A percentile compares a stretch with the other conserved stretches of the same genome.
Evolutionary conservation across 2,113 vertebrate species (phyloP).

Genomic region (Holacanthus passer): DNA sequence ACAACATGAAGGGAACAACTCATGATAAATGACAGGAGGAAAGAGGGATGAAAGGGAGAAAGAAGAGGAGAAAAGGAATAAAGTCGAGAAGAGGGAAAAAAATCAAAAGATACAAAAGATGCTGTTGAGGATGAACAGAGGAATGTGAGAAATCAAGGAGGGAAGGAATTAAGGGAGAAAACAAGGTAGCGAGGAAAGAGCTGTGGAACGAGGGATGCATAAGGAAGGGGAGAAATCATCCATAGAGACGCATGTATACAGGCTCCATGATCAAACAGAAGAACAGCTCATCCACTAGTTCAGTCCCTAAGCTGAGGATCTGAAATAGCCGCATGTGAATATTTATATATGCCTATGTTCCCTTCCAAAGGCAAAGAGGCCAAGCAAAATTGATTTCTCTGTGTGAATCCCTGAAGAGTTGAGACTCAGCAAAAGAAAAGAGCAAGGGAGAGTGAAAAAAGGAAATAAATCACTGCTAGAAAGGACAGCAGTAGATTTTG

Average conservation of each 20-base stretch:
- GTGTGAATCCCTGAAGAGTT: slow-evolving; percentile 72
- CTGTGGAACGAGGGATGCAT: slow-evolving; percentile 15
- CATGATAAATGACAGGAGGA: slow-evolving; percentile 8
- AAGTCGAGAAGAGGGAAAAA: neutral
- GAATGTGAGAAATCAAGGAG: slow-evolving; percentile 14
- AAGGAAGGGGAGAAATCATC: slow-evolving; percentile 53
- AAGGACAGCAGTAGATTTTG: slow-evolving; percentile 40
- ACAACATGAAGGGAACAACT: slow-evolving; percentile 11
- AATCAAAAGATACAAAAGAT: slow-evolving; percentile 8
- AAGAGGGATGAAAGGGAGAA: neutral
- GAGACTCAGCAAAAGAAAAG: slow-evolving; percentile 67
- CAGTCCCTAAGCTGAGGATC: slow-evolving; percentile 77
- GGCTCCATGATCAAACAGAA: slow-evolving; percentile 74
- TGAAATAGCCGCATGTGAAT: slow-evolving; percentile 81
- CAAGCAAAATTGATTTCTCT: slow-evolving; percentile 79
- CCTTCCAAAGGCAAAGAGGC: slow-evolving; percentile 76
- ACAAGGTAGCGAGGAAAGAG: neutral
- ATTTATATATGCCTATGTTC: slow-evolving; percentile 79
- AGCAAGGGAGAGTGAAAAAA: slow-evolving; percentile 39
- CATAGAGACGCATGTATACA: slow-evolving; percentile 66
- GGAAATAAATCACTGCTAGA: slow-evolving; percentile 29
- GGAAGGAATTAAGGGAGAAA: slow-evolving; percentile 37
- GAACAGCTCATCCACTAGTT: slow-evolving; percentile 72
- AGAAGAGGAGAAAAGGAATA: neutral
- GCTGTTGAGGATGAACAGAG: slow-evolving; percentile 4